A percentile compares a stretch with the other conserved stretches of the same genome.
Evolutionary conservation across 1,140 invertebrate species (phyloP).

Genomic region (Lucilia sericata): DNA sequence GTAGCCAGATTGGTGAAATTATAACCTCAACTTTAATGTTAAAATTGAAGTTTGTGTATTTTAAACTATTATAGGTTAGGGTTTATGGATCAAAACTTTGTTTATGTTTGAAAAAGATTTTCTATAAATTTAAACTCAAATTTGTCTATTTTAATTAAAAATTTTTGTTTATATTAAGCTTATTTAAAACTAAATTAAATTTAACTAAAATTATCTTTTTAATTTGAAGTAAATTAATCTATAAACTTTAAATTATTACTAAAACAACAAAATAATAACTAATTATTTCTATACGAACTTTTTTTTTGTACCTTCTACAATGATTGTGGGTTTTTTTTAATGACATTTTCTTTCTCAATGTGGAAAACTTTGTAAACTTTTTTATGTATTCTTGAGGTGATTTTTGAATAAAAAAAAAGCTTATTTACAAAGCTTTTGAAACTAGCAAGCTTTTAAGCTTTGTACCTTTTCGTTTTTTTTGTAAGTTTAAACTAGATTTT

Average conservation of each 20-base stretch:
- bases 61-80: too few species aligned
- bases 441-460: conserved; percentile 42
- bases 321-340: neutral
- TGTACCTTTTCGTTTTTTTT: neutral
- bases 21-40: too few species aligned
- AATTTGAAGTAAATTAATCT: too few species aligned
- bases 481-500: too few species aligned
- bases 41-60: too few species aligned
- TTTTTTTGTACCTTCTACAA: conserved; percentile 10
- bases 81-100: too few species aligned
- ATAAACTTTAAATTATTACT: neutral
- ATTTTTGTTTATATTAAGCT: too few species aligned
- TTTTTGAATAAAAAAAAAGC: neutral
- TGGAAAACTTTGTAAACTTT: neutral
- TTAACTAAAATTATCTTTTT: neutral
- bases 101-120: too few species aligned
- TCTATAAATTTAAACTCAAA: too few species aligned
- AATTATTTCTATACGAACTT: neutral
- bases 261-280: neutral
- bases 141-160: too few species aligned
- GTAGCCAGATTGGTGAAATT: too few species aligned
- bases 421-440: conserved; percentile 29
- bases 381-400: neutral
- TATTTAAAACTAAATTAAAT: neutral
- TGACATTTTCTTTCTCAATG: neutral